Conservation (phyloP, 2,113 vertebrate genomes). For the Eclectus roratus region DNA sequence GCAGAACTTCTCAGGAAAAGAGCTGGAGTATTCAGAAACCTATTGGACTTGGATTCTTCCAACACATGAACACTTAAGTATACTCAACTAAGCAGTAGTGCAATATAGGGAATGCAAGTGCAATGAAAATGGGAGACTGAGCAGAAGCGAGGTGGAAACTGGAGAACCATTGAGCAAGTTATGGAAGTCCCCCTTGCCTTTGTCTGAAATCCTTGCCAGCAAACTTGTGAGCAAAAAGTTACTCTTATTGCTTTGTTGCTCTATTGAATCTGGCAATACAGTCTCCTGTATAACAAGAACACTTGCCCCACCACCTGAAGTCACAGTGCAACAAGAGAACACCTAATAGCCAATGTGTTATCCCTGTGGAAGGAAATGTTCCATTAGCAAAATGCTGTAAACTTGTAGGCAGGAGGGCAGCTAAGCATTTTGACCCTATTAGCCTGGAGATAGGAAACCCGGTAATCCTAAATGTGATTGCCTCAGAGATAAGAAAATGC, state of each 20-base stretch:
- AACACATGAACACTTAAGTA: rapidly evolving
- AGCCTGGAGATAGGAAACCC: slow-evolving; percentile 36
- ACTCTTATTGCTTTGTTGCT: neutral
- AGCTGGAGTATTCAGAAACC: neutral
- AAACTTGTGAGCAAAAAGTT: neutral
- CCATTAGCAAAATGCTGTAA: slow-evolving; percentile 63
- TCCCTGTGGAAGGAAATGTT: slow-evolving; percentile 33
- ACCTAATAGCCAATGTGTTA: slow-evolving; percentile 30
- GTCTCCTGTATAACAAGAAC: neutral
- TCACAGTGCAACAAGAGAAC: slow-evolving; percentile 14
- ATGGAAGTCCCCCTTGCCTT: neutral
- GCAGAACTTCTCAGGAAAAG: neutral
- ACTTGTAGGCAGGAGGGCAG: slow-evolving; percentile 51
- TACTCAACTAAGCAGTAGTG: neutral
- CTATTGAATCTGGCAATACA: slow-evolving; percentile 25
- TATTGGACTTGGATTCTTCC: neutral
- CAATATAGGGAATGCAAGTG: neutral
- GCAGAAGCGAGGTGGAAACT: neutral
- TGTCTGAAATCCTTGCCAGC: neutral
- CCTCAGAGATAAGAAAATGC: slow-evolving; percentile 53
- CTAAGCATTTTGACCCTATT: slow-evolving; percentile 57
- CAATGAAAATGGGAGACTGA: neutral
- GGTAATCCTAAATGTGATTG: slow-evolving; percentile 57
- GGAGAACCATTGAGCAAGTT: neutral
- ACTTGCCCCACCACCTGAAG: slow-evolving; percentile 33